A percentile compares a stretch with the other conserved stretches of the same genome.
Evolutionary conservation across 2,113 vertebrate genomes (phyloP).

Genomic region (Willisornis vidua): DNA sequence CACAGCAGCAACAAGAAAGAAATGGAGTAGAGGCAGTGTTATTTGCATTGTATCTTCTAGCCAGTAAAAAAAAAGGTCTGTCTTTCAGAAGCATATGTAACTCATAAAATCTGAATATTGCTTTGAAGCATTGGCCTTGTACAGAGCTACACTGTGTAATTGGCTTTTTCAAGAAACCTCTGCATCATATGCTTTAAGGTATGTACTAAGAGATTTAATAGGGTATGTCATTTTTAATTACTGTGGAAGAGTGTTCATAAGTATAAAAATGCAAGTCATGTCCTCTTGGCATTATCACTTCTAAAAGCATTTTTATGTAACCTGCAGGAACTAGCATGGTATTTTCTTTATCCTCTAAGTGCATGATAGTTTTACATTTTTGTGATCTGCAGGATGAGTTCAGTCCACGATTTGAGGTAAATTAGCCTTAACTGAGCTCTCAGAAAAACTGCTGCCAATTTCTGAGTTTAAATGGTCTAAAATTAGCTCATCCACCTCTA

Average conservation of each 20-base stretch:
- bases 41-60: not conserved
- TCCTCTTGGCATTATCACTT: not conserved
- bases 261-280: conserved; percentile 42
- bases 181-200: conserved; percentile 31
- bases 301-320: conserved; percentile 48
- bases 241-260: not conserved
- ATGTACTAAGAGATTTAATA: conserved; percentile 53
- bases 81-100: conserved; percentile 2
- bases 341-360: conserved; percentile 7
- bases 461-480: conserved; percentile 48
- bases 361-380: not conserved
- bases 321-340: conserved; percentile 21
- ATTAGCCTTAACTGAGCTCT: conserved; percentile 53
- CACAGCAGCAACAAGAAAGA: not conserved
- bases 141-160: not conserved
- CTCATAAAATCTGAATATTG: conserved; percentile 26
- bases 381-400: conserved; percentile 21
- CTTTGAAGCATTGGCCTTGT: conserved; percentile 10
- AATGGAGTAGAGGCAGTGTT: not conserved
- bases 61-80: not conserved
- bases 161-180: conserved; percentile 29
- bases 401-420: not conserved
- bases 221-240: conserved; percentile 56
- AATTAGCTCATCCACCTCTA: conserved; percentile 5
- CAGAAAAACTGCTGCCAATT: conserved; percentile 31